Percentiles rank a stretch among this genome's conserved stretches.
Conservation (phyloP, 2,113 vertebrate genomes). For the Heteronetta atricapilla region DNA sequence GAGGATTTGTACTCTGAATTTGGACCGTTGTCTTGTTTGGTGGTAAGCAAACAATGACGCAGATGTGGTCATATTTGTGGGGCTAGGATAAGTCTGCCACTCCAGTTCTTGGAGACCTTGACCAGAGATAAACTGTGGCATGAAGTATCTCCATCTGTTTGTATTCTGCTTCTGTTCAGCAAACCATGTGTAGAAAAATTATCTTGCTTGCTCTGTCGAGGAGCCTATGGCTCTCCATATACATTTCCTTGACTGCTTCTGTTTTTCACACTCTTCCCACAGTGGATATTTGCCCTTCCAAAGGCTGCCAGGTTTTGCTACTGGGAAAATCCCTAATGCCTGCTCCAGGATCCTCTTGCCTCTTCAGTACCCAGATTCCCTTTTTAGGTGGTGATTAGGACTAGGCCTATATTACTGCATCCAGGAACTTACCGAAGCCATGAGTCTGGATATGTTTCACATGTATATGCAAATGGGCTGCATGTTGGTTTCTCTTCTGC, state of each 20-base stretch:
- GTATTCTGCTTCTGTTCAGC: neutral
- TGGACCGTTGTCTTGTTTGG: neutral
- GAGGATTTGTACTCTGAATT: neutral
- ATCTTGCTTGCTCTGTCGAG: neutral
- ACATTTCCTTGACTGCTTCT: neutral
- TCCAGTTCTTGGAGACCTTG: neutral
- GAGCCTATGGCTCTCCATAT: neutral
- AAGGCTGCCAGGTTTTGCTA: neutral
- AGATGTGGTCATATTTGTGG: neutral
- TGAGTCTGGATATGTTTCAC: neutral
- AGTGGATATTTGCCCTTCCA: neutral
- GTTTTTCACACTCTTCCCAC: neutral
- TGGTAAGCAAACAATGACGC: neutral
- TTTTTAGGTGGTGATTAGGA: neutral
- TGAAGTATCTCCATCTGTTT: neutral
- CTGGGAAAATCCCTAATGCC: neutral
- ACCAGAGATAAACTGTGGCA: neutral
- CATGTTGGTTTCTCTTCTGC: neutral
- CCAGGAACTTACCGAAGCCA: neutral
- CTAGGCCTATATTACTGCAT: neutral
- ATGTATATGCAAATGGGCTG: neutral
- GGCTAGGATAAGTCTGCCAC: neutral
- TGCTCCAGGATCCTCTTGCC: neutral
- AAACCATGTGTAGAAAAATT: neutral
- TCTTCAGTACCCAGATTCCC: neutral